Evolutionary conservation across 2,888 invertebrate species (phyloP).

Genomic region (Drosophila dives): DNA sequence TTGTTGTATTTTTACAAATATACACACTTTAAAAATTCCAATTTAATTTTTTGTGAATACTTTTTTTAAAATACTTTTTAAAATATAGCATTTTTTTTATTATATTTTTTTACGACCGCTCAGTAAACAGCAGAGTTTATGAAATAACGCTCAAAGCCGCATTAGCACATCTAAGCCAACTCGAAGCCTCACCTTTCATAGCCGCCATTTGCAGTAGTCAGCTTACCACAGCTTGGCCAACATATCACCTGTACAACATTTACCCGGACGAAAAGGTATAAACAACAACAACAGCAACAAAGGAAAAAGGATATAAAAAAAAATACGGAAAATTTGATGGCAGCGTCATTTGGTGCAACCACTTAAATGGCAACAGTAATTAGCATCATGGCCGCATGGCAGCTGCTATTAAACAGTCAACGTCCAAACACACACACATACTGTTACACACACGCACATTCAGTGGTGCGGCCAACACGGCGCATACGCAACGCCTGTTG

Average conservation of each 20-base stretch:
- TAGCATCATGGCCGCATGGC: constrained; percentile 78
- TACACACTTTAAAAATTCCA: neutral
- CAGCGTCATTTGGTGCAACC: constrained; percentile 74
- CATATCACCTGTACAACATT: constrained; percentile 58
- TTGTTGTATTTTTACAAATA: neutral
- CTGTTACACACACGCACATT: neutral
- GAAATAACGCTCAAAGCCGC: neutral
- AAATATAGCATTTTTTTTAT: neutral
- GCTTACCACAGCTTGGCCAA: constrained; percentile 47
- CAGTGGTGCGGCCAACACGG: constrained; percentile 59
- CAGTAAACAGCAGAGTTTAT: neutral
- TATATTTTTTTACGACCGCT: neutral
- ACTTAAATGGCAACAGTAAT: constrained; percentile 78
- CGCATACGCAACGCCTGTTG: constrained; percentile 74
- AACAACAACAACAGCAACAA: constrained; percentile 2
- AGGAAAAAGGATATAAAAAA: constrained; percentile 10
- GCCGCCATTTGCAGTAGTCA: neutral
- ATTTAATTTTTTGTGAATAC: neutral
- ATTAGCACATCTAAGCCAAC: neutral
- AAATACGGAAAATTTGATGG: constrained; percentile 39
- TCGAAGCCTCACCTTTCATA: neutral
- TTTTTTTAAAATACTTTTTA: neutral
- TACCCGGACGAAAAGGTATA: neutral
- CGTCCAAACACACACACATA: constrained; percentile 37
- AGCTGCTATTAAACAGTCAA: constrained; percentile 76